Base-by-base conservation (phyloP, 2,113 vertebrate species). In the Eptatretus burgeri region DNA sequence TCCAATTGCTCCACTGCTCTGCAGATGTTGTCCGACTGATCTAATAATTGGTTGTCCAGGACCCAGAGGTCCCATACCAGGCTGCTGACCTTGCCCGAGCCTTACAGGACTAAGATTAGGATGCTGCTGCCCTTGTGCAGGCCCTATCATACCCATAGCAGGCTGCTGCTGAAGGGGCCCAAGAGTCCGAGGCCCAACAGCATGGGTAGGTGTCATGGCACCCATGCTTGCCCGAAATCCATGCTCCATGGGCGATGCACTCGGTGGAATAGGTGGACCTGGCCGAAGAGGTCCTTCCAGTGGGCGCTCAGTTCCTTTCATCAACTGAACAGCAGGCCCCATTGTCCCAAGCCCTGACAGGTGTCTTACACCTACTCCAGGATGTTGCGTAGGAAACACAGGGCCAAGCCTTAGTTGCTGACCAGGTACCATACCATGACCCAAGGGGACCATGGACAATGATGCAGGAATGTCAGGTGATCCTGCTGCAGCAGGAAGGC, bases 181-280 rank as follows among this genome's bases (percentile, higher is more conserved):
- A 9, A 75, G 69, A 41, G 27, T 7, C 41, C 75, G 67, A 2
- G 76, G 17, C 19, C 75, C 79, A 41, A 72, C 76, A 50, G 81
- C 69, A 64, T 78, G 71, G 18, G 76, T 66, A 63, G 76, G 49
- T 16, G 72, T 73, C 66, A 60, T 73, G 82, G 67, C 72, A n/a
- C 56, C 20, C 56, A 60, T 60, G 13, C 20, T 13, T 60, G 56
- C 70, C 73, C 75, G 80, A 67, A 80, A 75, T 0, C 74, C 77
- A 1, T 82, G 77, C 70, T 86, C 76, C 11, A 78, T 69, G 2
- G 74, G 2, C 14, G 83, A 78, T 1, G 80, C 76, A 60, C 78
- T 72, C 69, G 78, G 70, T 18, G 77, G 78, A 67, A 82, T 7
- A 41, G 7, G 27, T 41, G 27, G 27, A 41, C 27, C 27, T 41